A percentile compares a stretch with the other conserved stretches of the same genome.
Conservation (phyloP, 2,888 invertebrate species). For the Ornithoptera alexandrae region DNA sequence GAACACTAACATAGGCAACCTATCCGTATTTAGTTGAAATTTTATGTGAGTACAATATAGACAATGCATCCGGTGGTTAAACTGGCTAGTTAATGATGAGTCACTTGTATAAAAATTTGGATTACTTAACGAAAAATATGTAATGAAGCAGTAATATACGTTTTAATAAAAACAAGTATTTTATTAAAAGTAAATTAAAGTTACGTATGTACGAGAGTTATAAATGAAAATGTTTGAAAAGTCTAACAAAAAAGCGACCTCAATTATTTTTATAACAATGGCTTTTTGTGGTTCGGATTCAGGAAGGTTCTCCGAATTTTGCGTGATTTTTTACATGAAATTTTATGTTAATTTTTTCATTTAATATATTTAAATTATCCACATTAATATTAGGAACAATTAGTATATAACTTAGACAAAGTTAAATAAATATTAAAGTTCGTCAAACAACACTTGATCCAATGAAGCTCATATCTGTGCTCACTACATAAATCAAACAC, state of each 20-base stretch:
- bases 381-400: not conserved
- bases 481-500: slow-evolving; percentile 76
- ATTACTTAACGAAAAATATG: not conserved
- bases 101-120: too few relatives aligned
- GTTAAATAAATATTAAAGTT: slow-evolving; percentile 39
- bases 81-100: too few relatives aligned
- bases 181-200: slow-evolving; percentile 15
- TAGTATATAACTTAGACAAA: not conserved
- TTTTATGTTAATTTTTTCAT: slow-evolving; percentile 50
- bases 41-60: not conserved
- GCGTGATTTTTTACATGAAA: slow-evolving; percentile 66
- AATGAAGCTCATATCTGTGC: slow-evolving; percentile 59
- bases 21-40: not conserved
- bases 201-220: slow-evolving; percentile 38
- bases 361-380: slow-evolving; percentile 1
- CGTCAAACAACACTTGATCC: slow-evolving; percentile 41
- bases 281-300: slow-evolving; percentile 58
- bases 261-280: slow-evolving; percentile 74
- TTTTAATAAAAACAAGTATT: not conserved
- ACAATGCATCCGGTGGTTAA: not conserved
- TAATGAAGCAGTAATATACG: not conserved
- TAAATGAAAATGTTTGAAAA: slow-evolving; percentile 45
- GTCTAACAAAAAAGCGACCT: slow-evolving; percentile 58
- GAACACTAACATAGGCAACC: slow-evolving; percentile 4
- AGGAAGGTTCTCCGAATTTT: slow-evolving; percentile 57